Percentiles rank a stretch among this genome's conserved stretches.
phyloP scores from a whole-genome alignment of 2,888 invertebrate species.

The Rhaphigaster nebulosa region DNA sequence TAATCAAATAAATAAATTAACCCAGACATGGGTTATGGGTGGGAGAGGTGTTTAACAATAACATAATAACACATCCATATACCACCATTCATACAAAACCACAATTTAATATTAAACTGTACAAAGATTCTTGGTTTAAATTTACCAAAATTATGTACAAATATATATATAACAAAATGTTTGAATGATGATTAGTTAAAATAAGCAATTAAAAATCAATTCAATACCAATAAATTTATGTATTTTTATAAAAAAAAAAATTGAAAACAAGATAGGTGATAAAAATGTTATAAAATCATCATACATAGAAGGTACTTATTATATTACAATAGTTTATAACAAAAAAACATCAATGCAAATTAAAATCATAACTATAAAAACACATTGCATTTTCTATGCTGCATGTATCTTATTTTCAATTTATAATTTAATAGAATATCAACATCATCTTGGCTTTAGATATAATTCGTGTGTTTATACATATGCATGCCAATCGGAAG shows the following conservation, averaged over 20 bases:
- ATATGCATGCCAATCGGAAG: background rate
- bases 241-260: background rate
- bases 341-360: background rate
- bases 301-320: background rate
- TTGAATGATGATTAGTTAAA: background rate
- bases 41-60: slow-evolving; percentile 44
- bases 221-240: background rate
- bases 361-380: background rate
- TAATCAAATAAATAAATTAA: background rate
- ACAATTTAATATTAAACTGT: slow-evolving; percentile 48
- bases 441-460: background rate
- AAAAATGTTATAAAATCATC: background rate
- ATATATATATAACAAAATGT: slow-evolving; percentile 39
- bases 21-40: slow-evolving; percentile 1
- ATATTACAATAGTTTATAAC: background rate
- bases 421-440: background rate
- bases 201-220: background rate
- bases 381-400: background rate
- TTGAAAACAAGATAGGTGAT: background rate
- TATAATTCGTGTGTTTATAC: background rate
- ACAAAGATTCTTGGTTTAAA: slow-evolving; percentile 42
- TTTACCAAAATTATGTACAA: slow-evolving; percentile 34
- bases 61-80: slow-evolving; percentile 33
- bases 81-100: slow-evolving; percentile 34
- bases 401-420: background rate